These are phyloP conservation scores for Drosophila tanythrix DNA, from an alignment of 2,888 invertebrate species.

Conservation along the genomic window DNA sequence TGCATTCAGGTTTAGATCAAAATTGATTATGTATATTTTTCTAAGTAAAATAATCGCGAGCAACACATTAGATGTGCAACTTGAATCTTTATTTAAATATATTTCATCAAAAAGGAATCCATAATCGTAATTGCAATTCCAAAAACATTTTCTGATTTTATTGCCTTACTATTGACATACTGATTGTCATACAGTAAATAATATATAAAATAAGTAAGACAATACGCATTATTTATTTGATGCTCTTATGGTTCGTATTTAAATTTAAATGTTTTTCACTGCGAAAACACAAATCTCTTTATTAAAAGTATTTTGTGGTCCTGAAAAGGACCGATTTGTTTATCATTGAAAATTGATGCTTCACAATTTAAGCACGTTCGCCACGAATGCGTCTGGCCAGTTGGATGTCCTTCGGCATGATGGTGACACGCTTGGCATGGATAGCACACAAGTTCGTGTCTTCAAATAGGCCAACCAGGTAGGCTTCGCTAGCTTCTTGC, in stretches of 20 bases:
- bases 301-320: constrained; percentile 29
- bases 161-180: too few relatives aligned
- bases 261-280: neutral
- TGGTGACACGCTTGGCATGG: constrained; percentile 97
- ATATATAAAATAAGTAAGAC: too few relatives aligned
- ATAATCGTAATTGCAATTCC: too few relatives aligned
- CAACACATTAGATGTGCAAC: neutral
- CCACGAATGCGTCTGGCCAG: constrained; percentile 97
- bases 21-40: neutral
- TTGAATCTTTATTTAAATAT: neutral
- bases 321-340: constrained; percentile 50
- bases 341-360: neutral
- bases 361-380: constrained; percentile 92
- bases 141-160: too few relatives aligned
- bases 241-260: neutral
- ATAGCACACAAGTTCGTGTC: constrained; percentile 88
- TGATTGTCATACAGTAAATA: too few relatives aligned
- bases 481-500: constrained; percentile 39
- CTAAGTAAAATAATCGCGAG: neutral
- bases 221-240: neutral
- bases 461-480: constrained; percentile 30
- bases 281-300: constrained; percentile 12
- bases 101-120: neutral
- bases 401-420: constrained; percentile 98
- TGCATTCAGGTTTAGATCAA: neutral